A percentile compares a stretch with the other conserved stretches of the same genome.
Conservation (phyloP, 2,888 invertebrate genomes). For the Meliscaeva auricollis region DNA sequence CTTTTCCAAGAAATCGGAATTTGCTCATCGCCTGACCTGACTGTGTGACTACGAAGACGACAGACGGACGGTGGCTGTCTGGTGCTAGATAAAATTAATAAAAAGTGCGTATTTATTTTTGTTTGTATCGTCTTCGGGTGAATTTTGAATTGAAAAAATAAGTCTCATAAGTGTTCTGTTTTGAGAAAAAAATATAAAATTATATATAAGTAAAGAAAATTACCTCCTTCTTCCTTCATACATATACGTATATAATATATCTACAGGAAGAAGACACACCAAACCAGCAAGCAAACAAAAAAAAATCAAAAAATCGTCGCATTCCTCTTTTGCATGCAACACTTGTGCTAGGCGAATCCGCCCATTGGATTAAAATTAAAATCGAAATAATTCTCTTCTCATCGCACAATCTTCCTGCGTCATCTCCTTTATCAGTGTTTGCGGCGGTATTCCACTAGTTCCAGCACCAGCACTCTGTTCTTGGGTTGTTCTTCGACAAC, state of each 20-base stretch:
- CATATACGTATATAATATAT: constrained; percentile 4
- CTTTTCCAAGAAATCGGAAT: constrained; percentile 67
- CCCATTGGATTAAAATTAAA: constrained; percentile 72
- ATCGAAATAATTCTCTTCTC: constrained; percentile 69
- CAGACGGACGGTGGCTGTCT: constrained; percentile 32
- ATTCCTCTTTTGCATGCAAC: constrained; percentile 74
- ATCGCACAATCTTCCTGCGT: constrained; percentile 70
- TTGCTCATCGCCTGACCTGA: constrained; percentile 48
- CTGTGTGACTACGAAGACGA: too few species aligned
- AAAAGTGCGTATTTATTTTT: constrained; percentile 31
- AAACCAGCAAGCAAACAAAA: constrained; percentile 16
- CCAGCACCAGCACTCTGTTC: constrained; percentile 31
- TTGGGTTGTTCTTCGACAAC: constrained; percentile 4
- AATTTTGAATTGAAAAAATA: constrained; percentile 6
- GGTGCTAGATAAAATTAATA: constrained; percentile 53
- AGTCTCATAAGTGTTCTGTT: constrained; percentile 12
- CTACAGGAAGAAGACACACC: constrained; percentile 43
- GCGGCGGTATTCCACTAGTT: constrained; percentile 45
- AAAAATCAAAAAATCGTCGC: constrained; percentile 56
- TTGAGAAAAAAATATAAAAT: neutral
- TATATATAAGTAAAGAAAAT: constrained; percentile 40
- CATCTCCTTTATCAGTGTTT: constrained; percentile 72
- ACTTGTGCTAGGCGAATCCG: constrained; percentile 74
- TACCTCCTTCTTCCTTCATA: constrained; percentile 28
- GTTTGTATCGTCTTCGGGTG: constrained; percentile 37